Conservation (phyloP, 2,113 vertebrate genomes). For the Amphiprion ocellaris region DNA sequence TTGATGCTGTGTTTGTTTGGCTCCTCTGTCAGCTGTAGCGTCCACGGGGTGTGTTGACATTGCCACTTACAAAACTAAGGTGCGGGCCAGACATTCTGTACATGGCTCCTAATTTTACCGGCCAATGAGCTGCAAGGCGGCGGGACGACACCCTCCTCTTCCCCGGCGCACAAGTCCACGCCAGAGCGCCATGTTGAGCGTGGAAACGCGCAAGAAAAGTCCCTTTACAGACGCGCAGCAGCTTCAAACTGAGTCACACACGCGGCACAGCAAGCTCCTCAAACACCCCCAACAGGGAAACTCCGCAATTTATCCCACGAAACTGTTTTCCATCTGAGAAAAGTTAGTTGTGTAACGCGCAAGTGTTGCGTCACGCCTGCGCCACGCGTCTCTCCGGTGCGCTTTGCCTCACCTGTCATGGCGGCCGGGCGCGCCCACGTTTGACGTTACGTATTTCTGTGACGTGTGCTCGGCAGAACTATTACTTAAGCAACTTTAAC, state of each 20-base stretch:
- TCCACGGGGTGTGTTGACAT: background rate
- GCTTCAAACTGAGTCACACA: background rate
- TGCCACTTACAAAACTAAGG: conserved; percentile 8
- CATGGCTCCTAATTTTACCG: conserved; percentile 33
- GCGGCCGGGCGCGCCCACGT: background rate
- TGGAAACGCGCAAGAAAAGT: background rate
- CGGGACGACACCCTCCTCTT: conserved; percentile 29
- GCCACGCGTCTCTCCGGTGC: background rate
- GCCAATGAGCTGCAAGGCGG: conserved; percentile 57
- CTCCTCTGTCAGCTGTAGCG: background rate
- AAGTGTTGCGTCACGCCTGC: background rate
- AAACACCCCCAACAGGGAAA: background rate
- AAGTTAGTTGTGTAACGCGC: background rate
- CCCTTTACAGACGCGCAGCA: background rate
- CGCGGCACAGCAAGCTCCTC: background rate
- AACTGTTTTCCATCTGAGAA: rapidly evolving
- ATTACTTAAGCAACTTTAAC: conserved; percentile 61
- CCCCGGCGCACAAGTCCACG: background rate
- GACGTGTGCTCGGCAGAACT: conserved; percentile 39
- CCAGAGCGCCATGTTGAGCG: conserved; percentile 60
- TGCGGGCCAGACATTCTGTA: background rate
- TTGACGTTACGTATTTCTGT: conserved; percentile 25
- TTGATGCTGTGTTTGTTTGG: background rate
- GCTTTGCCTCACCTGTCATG: conserved; percentile 49
- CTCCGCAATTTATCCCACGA: background rate